Evolutionary conservation across 2,888 invertebrate species (phyloP), one percentile per base, ranked within the genome.

Genomic region (Icerya purchasi): DNA sequence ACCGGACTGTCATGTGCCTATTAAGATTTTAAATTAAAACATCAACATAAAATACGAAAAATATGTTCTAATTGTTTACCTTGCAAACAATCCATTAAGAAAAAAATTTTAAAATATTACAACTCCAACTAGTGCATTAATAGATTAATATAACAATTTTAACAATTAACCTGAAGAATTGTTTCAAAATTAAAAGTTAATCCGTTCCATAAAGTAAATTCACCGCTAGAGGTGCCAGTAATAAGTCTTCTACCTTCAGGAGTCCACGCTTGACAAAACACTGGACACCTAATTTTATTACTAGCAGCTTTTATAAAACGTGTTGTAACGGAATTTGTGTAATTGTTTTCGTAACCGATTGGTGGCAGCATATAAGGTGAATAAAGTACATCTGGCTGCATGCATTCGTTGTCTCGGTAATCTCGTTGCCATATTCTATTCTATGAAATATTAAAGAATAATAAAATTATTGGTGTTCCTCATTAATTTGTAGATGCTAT

Each of bases 161-260:
- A n/a, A n/a, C n/a, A n/a, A n/a, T n/a, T n/a, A 72, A 89, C 90
- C 81, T 98, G 98, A 56, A 98, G 77, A 72, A 99, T 99, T n/a
- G 98, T 99, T 77, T 99, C 98, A 76, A 99, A 99, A 76, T 98
- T 99, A 74, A 98, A 99, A n/a, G 97, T 98, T 24, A 98, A 79
- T 25, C 98, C 98, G 77, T 98, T 98, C 98, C 98, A 99, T 2
- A 99, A 76, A 0, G 98, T 99, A 70, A 99, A 98, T 74, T 99
- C 98, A 53, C 98, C 98, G 60, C 96, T 96, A 24, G 97, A 97
- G 22, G 98, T 97, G 10, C 98, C 98, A 1, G 98, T 99, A 3
- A 98, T 90, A 63, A 99, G 76, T 66, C 98, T 81, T 65, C 98
- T 80, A 18, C 98, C 98, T 74, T 99, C 98, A 0, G 98, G 98